A percentile compares a stretch with the other conserved stretches of the same genome.
Evolutionary conservation across 2,888 invertebrate genomes (phyloP).

Genomic region (Lithophane leautieri): DNA sequence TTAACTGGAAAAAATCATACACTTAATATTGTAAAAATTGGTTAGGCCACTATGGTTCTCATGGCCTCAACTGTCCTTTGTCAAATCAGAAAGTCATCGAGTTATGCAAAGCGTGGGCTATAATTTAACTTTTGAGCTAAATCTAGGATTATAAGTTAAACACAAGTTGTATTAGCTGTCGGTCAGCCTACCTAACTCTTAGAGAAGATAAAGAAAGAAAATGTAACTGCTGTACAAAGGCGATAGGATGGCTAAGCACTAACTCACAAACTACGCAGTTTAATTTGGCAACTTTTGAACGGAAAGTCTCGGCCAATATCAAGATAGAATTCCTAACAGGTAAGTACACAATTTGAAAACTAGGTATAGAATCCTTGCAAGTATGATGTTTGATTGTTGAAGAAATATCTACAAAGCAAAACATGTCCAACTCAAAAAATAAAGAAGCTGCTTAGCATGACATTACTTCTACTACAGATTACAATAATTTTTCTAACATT

Average conservation of each 20-base stretch:
- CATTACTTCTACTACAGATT: conserved; percentile 48
- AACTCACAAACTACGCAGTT: conserved; percentile 42
- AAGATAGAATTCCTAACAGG: conserved; percentile 11
- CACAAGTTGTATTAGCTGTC: conserved; percentile 16
- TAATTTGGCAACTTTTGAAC: conserved; percentile 24
- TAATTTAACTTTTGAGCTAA: conserved; percentile 1
- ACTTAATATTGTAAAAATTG: too few relatives aligned
- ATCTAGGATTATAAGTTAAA: conserved; percentile 16
- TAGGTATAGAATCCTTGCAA: neutral
- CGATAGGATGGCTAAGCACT: conserved; percentile 17
- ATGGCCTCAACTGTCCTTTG: conserved; percentile 28
- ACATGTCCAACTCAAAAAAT: conserved; percentile 7
- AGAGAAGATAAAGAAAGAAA: conserved; percentile 41
- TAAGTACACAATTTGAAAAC: neutral
- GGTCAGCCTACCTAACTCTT: conserved; percentile 26
- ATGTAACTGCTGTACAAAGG: conserved; percentile 27
- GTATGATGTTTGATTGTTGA: neutral
- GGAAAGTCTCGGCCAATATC: conserved; percentile 5
- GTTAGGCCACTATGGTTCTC: too few relatives aligned
- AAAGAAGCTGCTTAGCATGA: conserved; percentile 22
- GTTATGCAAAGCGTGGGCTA: neutral
- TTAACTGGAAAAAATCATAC: too few relatives aligned
- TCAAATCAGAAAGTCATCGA: conserved; percentile 37
- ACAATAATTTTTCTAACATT: conserved; percentile 63
- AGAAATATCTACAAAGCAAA: neutral